A percentile compares a stretch with the other conserved stretches of the same genome.
Evolutionary conservation across 2,888 invertebrate genomes (phyloP).

Genomic region (Cantharis rustica): DNA sequence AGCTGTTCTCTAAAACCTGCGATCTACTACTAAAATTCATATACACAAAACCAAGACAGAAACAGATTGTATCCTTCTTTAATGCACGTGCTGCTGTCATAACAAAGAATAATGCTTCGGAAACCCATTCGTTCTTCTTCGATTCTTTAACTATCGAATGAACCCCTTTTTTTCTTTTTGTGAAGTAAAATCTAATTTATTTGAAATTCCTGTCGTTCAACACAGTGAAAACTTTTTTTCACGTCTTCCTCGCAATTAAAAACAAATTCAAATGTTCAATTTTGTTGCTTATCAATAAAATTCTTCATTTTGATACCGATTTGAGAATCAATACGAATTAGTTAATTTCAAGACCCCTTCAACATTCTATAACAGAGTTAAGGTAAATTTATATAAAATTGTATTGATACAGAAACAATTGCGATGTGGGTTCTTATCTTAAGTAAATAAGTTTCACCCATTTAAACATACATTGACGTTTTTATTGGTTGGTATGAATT

Average conservation of each 20-base stretch:
- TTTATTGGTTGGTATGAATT: neutral
- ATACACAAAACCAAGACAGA: neutral
- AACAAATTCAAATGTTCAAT: too few species aligned
- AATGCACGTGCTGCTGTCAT: neutral
- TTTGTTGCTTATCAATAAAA: too few species aligned
- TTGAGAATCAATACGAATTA: too few species aligned
- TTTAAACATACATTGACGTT: too few species aligned
- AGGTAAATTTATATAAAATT: neutral
- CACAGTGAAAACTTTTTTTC: neutral
- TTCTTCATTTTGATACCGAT: too few species aligned
- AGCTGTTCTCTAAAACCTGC: neutral
- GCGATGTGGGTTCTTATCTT: neutral
- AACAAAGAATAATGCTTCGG: neutral
- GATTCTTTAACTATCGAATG: neutral
- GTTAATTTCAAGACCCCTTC: too few species aligned
- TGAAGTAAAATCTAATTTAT: neutral
- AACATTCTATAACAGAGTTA: too few species aligned
- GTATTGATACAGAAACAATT: neutral
- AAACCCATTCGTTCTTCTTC: neutral
- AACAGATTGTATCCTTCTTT: neutral
- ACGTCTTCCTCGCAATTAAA: too few species aligned
- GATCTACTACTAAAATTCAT: neutral
- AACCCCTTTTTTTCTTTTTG: neutral
- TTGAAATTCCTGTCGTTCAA: neutral
- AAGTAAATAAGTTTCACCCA: neutral